Evolutionary conservation across 2,888 invertebrate species (phyloP), one percentile per base, ranked within the genome.

Genomic region (Branchinecta sandiegonensis): DNA sequence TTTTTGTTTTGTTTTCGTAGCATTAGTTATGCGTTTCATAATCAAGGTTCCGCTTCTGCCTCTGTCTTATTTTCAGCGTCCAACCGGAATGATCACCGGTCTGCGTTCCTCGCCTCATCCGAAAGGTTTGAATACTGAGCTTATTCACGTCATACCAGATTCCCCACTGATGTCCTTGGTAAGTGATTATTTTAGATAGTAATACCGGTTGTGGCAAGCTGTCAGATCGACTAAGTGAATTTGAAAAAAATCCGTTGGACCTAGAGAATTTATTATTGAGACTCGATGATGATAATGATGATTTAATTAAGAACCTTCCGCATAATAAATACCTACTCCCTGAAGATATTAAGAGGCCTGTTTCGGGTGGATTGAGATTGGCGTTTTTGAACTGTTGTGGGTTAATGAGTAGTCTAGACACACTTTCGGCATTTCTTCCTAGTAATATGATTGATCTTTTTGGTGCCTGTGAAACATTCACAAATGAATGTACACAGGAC

Each of bases 231-330:
- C n/a, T 50, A n/a, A 50, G n/a, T 13, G 50, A 50, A 13, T 50
- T 50, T 50, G 50, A 50, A 50, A 50, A n/a, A 50, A n/a, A 50
- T n/a, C 50, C 50, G n/a, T 50, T 50, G n/a, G n/a, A 37, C 13
- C n/a, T 50, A 13, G n/a, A 50, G 13, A 50, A 50, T n/a, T 50
- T 13, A 13, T 50, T 50, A 50, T 50, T 50, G 50, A 13, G 50
- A 13, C 2, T 50, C 2, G 13, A 13, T 50, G 13, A 13, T 13
- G 50, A 50, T 50, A 50, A 50, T 50, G 50, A 50, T 50, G 50
- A 13, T 50, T 50, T 50, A 13, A 50, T 50, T 50, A 50, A n/a
- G 50, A 13, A 13, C 50, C 50, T 50, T n/a, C 50, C 50, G n/a
- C 13, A 13, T 50, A 50, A 50, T n/a, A 50, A 50, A n/a, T 50